These are phyloP conservation scores for Pseudochirops corinnae DNA, from an alignment of 2,797 vertebrate genomes.

Conservation along the genomic window DNA sequence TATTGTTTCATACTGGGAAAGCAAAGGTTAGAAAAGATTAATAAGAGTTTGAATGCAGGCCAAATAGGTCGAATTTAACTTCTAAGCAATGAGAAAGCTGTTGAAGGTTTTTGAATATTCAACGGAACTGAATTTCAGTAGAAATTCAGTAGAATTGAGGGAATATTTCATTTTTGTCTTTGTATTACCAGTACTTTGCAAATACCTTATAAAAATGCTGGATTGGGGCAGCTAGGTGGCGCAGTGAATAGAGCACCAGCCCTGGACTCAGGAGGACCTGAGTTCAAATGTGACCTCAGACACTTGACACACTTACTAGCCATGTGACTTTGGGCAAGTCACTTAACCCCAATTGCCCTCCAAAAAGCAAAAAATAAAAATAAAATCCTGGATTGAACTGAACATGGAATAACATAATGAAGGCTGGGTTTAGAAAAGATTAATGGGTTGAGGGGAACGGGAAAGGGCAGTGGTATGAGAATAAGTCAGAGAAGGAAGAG, in stretches of 20 bases:
- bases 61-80: background rate
- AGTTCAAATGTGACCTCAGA: too few species aligned
- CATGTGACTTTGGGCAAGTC: too few species aligned
- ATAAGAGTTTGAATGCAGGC: background rate
- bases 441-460: background rate
- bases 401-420: background rate
- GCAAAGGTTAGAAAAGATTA: background rate
- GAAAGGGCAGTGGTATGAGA: background rate
- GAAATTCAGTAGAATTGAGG: background rate
- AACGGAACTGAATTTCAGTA: background rate
- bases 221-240: too few species aligned
- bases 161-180: background rate
- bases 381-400: too few species aligned
- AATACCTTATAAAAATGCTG: background rate
- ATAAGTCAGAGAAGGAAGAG: background rate
- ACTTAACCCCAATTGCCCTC: too few species aligned
- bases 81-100: background rate
- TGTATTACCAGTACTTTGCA: background rate
- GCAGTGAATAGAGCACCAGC: too few species aligned
- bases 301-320: too few species aligned
- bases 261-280: too few species aligned
- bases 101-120: background rate
- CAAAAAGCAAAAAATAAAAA: too few species aligned
- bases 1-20: background rate
- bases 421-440: background rate